Percentiles rank a stretch among this genome's conserved stretches.
These are phyloP conservation scores for Jordanella pulchra DNA, from an alignment of 2,797 vertebrate genomes.

Conservation along the genomic window DNA sequence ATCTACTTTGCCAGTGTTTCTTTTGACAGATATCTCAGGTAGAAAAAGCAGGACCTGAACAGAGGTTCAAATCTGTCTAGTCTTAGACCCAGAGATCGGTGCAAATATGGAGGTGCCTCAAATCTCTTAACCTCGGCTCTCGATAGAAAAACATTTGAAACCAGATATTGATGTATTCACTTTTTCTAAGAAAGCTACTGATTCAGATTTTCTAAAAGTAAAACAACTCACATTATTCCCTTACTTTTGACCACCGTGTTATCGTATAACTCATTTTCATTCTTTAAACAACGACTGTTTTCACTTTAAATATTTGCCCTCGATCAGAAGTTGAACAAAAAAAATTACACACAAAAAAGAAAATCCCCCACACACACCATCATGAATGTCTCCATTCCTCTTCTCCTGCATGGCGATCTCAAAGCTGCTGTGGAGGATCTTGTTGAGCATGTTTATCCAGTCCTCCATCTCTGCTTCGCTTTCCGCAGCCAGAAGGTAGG, in stretches of 20 bases:
- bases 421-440: conserved; percentile 96
- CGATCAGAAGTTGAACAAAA: conserved; percentile 10
- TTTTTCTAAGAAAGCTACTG: neutral
- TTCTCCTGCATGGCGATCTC: conserved; percentile 98
- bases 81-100: no score
- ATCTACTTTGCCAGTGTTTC: no score
- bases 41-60: no score
- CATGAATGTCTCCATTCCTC: conserved; percentile 92
- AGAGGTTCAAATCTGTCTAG: no score
- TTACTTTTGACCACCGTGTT: neutral
- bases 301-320: conserved; percentile 12
- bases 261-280: neutral
- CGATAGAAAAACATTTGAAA: neutral
- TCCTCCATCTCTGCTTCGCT: conserved; percentile 96
- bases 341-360: conserved; percentile 23
- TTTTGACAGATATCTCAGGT: no score
- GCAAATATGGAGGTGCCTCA: no score
- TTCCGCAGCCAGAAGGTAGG: conserved; percentile 93
- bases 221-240: neutral
- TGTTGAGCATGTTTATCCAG: conserved; percentile 93
- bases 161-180: neutral
- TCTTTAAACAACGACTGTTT: conserved; percentile 15
- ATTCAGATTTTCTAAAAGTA: neutral
- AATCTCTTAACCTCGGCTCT: neutral
- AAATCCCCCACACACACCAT: conserved; percentile 82